phyloP scores from a whole-genome alignment of 35 echinoderm and acorn worm species.

The Lytechinus pictus region DNA sequence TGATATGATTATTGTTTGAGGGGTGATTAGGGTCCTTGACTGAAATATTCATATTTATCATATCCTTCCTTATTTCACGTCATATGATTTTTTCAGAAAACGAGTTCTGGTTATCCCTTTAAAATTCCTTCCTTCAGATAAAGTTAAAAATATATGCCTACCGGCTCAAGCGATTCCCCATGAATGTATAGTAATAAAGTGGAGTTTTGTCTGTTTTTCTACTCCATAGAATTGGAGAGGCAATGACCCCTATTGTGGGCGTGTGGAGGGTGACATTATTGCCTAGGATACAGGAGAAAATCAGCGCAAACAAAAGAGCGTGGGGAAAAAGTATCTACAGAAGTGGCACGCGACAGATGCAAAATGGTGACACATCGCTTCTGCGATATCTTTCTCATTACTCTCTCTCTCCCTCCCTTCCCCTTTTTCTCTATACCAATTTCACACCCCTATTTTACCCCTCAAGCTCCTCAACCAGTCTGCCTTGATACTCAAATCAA shows the following conservation, averaged over 20 bases:
- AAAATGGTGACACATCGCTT: background rate
- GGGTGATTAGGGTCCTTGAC: background rate
- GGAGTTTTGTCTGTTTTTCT: background rate
- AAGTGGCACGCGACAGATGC: background rate
- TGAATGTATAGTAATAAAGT: background rate
- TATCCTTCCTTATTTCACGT: background rate
- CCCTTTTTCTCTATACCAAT: background rate
- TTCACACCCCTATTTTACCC: background rate
- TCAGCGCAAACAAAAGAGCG: background rate
- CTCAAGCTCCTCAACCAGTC: background rate
- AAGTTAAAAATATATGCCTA: background rate
- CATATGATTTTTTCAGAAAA: background rate
- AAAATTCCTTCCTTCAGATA: background rate
- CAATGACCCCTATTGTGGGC: background rate
- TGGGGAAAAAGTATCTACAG: background rate
- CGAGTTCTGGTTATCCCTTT: background rate
- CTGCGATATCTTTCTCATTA: background rate
- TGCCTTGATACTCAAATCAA: too few species aligned
- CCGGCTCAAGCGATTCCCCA: background rate
- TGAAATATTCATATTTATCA: background rate
- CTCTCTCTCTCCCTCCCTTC: background rate
- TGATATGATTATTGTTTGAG: too few species aligned
- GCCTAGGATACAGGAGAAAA: background rate
- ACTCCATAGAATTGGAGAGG: background rate
- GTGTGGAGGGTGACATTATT: background rate